Base-by-base conservation (phyloP, 1,140 invertebrate species). In the Drosophila neocordata region DNA sequence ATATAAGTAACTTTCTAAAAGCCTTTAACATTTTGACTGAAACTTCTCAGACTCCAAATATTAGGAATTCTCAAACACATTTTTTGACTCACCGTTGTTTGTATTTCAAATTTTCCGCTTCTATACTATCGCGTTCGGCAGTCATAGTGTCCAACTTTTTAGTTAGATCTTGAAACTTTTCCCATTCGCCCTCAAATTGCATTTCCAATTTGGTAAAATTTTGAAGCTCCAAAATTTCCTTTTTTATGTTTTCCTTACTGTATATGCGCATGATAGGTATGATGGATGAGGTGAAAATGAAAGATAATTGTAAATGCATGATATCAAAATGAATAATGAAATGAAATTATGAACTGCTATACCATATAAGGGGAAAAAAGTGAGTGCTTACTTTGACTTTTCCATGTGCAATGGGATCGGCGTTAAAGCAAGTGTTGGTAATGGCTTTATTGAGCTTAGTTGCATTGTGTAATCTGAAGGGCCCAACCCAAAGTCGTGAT, bases 121-220 rank as follows among this genome's bases (percentile, higher is more conserved):
- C 78, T 8, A 87, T 57, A 20, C 70, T 31, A 52, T 77, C 60
- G 24, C 73, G 73, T 31, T 71, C 55, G 22, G 58, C 67, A 22
- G 63, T 68, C 7, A 84, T 55, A 15, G 57, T 44, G 11, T 56
- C 22, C 35, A 80, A 52, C 20, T 69, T 79, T 51, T 75, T 59
- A 22, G 55, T 83, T 1, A 90, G 53, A 38, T 53, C 62, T 37
- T 66, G 53, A 20, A 24, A 41, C 12, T 66, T 48, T 1, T 82
- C 73, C 73, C 75, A 79, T 48, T 89, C 68, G 2, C 52, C 61
- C 24, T 74, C 68, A 20, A 74, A 65, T 22, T 81, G 75, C 9
- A 87, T 79, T 55, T 91, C 89, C 57, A 89, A 71, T 4, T 76
- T 84, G 18, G 75, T 80, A 66, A 88, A 91, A 9, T 68, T 77